A percentile compares a stretch with the other conserved stretches of the same genome.
Conservation (phyloP, 2,888 invertebrate species). For the Tinea semifulvella region DNA sequence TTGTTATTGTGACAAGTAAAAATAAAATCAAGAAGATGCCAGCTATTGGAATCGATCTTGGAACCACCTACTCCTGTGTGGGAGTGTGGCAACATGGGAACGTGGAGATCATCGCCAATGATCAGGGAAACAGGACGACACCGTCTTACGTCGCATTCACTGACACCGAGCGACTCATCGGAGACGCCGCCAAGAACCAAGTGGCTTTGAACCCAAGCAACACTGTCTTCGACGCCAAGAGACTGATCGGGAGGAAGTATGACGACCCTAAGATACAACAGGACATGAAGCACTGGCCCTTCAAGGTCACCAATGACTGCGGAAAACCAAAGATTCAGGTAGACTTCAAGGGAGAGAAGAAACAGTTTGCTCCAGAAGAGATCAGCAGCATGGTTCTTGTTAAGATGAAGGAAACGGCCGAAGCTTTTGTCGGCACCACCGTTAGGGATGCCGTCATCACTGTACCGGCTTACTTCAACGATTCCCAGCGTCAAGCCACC, state of each 20-base stretch:
- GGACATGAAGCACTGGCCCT: conserved; percentile 87
- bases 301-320: conserved; percentile 71
- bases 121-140: conserved; percentile 67
- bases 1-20: conserved; percentile 14
- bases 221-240: conserved; percentile 83
- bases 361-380: conserved; percentile 74
- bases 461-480: conserved; percentile 82
- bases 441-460: conserved; percentile 79
- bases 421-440: conserved; percentile 66
- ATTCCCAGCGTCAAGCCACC: conserved; percentile 78
- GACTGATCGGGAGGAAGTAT: conserved; percentile 82
- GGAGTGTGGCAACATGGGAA: conserved; percentile 77
- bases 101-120: conserved; percentile 75
- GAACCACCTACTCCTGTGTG: conserved; percentile 72
- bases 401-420: conserved; percentile 68
- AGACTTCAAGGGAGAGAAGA: conserved; percentile 69
- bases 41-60: conserved; percentile 60
- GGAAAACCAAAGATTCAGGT: conserved; percentile 75
- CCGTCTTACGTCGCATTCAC: conserved; percentile 71
- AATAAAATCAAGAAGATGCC: conserved; percentile 19
- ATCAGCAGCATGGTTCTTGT: conserved; percentile 73
- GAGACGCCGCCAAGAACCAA: conserved; percentile 67
- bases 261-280: conserved; percentile 77
- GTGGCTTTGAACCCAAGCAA: conserved; percentile 75
- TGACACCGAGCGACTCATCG: conserved; percentile 64